These are phyloP conservation scores for Bruchidius siliquastri DNA, from an alignment of 2,888 invertebrate genomes.

Conservation along the genomic window DNA sequence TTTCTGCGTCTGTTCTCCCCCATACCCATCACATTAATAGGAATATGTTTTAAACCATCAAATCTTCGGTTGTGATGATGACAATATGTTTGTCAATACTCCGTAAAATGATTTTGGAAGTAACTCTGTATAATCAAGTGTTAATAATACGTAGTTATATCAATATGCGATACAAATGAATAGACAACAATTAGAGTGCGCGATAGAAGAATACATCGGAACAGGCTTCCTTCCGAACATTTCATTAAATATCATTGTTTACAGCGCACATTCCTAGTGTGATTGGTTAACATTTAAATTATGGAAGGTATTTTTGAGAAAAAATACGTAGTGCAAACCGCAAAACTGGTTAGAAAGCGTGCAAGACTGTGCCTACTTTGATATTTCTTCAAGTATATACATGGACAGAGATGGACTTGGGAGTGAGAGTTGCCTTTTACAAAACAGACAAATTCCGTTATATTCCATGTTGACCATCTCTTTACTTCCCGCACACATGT, in stretches of 20 bases:
- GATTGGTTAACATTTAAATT: not conserved
- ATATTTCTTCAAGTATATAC: not conserved
- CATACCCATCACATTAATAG: no score
- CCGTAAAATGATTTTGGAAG: no score
- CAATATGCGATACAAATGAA: no score
- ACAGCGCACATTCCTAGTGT: not conserved
- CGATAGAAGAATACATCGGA: not conserved
- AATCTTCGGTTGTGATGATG: no score
- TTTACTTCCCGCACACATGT: no score
- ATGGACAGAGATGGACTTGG: not conserved
- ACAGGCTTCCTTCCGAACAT: not conserved
- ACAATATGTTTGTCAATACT: no score
- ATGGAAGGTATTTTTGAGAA: not conserved
- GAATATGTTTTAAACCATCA: no score
- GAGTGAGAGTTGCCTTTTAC: not conserved
- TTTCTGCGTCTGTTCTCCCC: no score
- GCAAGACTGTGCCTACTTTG: not conserved
- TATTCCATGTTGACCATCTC: no score
- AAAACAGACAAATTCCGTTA: no score
- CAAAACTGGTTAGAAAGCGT: slow-evolving; percentile 19
- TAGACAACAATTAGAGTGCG: not conserved
- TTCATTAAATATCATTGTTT: not conserved
- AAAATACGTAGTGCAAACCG: slow-evolving; percentile 1
- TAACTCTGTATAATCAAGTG: no score
- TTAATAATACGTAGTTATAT: no score